A percentile compares a stretch with the other conserved stretches of the same genome.
Evolutionary conservation across 2,888 invertebrate species (phyloP).

Genomic region (Shargacucullia verbasci): DNA sequence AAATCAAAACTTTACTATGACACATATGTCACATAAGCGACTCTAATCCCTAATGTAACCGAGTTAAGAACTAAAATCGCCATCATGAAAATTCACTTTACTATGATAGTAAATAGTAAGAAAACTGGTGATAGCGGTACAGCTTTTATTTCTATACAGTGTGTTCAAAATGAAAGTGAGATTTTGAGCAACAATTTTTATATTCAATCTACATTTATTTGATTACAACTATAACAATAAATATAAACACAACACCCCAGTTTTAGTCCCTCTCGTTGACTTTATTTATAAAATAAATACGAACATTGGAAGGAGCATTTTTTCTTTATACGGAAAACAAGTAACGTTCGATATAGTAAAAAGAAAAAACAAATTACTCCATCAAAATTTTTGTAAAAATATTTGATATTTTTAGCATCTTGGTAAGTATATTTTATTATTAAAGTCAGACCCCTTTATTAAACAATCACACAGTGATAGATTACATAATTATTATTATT

Average conservation of each 20-base stretch:
- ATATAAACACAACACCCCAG: constrained; percentile 37
- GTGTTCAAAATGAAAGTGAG: neutral
- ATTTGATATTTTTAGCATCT: neutral
- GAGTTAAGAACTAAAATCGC: no score
- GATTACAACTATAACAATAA: constrained; percentile 45
- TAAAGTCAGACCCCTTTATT: constrained; percentile 18
- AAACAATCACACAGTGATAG: constrained; percentile 45
- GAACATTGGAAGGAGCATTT: neutral
- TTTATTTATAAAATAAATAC: constrained; percentile 31
- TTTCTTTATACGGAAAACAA: no score
- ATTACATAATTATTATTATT: constrained; percentile 23
- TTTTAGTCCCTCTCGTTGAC: constrained; percentile 25
- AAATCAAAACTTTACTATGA: no score
- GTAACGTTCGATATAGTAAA: no score
- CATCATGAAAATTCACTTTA: no score
- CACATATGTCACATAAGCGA: no score
- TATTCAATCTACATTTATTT: constrained; percentile 39
- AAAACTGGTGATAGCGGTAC: no score
- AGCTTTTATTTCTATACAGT: no score
- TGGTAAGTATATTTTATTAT: constrained; percentile 17
- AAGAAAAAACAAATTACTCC: no score
- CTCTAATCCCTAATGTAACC: no score
- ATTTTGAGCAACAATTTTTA: constrained; percentile 37
- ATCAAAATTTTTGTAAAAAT: no score
- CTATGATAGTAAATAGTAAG: no score